phyloP scores from a whole-genome alignment of 2,113 vertebrate species.

The Notarius quadriscutis region DNA sequence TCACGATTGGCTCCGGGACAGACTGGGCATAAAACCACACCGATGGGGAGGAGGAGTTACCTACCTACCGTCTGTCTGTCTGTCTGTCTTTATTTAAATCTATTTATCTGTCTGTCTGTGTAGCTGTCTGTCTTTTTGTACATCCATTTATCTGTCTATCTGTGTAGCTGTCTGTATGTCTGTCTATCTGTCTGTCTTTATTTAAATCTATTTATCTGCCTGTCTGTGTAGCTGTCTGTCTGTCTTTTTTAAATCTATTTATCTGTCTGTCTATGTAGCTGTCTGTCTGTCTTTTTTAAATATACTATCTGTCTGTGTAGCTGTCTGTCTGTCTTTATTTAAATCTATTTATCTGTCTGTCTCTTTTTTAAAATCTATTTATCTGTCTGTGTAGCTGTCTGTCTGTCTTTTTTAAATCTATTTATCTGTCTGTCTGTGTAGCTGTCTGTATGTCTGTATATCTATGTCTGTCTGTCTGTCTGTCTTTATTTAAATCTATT shows the following conservation, averaged over 20 bases:
- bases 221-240: too few relatives aligned
- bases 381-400: not conserved
- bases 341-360: not conserved
- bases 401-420: not conserved
- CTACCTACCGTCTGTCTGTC: not conserved
- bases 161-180: too few relatives aligned
- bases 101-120: too few relatives aligned
- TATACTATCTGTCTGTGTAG: not conserved
- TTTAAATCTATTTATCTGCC: not conserved
- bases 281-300: too few relatives aligned
- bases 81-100: too few relatives aligned
- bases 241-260: too few relatives aligned
- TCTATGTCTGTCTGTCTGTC: not conserved
- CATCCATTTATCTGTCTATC: too few relatives aligned
- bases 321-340: not conserved
- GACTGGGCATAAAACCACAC: not conserved
- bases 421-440: not conserved
- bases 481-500: too few relatives aligned
- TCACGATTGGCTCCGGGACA: conserved; percentile 3
- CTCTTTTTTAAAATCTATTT: too few relatives aligned
- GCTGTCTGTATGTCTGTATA: too few relatives aligned
- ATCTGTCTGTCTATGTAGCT: not conserved
- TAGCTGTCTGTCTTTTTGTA: too few relatives aligned
- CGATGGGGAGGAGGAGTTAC: not conserved
- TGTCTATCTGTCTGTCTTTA: too few relatives aligned